A percentile compares a stretch with the other conserved stretches of the same genome.
Conservation (phyloP, 2,888 invertebrate species). For the Flabesymbios commensalis region DNA sequence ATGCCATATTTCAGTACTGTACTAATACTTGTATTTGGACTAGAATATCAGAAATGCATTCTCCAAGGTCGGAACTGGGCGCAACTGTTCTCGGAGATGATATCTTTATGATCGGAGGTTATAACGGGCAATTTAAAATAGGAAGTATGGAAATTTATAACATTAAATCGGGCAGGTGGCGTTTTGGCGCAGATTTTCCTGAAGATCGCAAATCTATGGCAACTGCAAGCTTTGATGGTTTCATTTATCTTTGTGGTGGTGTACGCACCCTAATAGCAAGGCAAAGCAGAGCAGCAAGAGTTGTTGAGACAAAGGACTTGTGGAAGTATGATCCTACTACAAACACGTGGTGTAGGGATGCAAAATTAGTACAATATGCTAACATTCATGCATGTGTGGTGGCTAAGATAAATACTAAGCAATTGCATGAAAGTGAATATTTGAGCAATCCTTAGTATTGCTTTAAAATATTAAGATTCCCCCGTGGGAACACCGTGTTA, state of each 20-base stretch:
- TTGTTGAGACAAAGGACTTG: slow-evolving; percentile 46
- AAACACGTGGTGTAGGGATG: slow-evolving; percentile 41
- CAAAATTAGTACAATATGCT: slow-evolving; percentile 43
- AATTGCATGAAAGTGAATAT: slow-evolving; percentile 40
- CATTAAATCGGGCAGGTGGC: slow-evolving; percentile 75
- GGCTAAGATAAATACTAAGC: slow-evolving; percentile 41
- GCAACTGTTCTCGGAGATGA: slow-evolving; percentile 72
- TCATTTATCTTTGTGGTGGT: slow-evolving; percentile 46
- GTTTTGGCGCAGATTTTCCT: slow-evolving; percentile 43
- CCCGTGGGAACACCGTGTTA: no score
- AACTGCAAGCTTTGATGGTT: slow-evolving; percentile 32
- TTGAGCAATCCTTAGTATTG: no score
- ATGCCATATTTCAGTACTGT: slow-evolving; percentile 42
- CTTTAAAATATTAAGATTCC: no score
- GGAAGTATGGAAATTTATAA: slow-evolving; percentile 85
- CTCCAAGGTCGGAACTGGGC: slow-evolving; percentile 70
- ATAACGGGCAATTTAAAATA: slow-evolving; percentile 85
- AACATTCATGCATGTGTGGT: slow-evolving; percentile 38
- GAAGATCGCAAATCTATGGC: slow-evolving; percentile 45
- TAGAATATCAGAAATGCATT: slow-evolving; percentile 36
- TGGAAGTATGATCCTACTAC: slow-evolving; percentile 40
- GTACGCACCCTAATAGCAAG: slow-evolving; percentile 10
- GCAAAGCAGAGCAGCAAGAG: slow-evolving; percentile 14
- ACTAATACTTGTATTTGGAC: slow-evolving; percentile 40
- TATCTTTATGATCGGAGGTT: slow-evolving; percentile 82